phyloP scores from a whole-genome alignment of 2,888 invertebrate species.

The Sussaba pulchella region DNA sequence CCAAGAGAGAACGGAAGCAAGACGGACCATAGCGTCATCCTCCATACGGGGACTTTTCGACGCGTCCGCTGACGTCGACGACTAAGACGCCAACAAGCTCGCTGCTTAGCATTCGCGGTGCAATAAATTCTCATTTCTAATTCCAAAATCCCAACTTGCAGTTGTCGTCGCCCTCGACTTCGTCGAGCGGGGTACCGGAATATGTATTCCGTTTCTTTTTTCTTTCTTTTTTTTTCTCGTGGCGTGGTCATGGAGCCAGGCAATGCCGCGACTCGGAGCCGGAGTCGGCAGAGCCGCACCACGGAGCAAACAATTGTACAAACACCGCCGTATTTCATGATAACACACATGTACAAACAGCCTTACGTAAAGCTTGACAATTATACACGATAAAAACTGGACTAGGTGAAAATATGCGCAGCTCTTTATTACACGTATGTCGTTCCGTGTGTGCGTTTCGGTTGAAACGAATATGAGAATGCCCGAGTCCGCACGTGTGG shows the following conservation, averaged over 20 bases:
- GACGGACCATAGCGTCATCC: conserved; percentile 30
- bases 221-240: conserved; percentile 60
- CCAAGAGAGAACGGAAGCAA: conserved; percentile 31
- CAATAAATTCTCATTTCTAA: conserved; percentile 70
- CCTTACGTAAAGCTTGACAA: conserved; percentile 83
- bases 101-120: conserved; percentile 38
- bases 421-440: conserved; percentile 31
- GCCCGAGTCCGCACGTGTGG: conserved; percentile 40
- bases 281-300: conserved; percentile 68
- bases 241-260: conserved; percentile 79
- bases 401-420: conserved; percentile 70
- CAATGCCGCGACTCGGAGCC: conserved; percentile 56
- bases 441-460: not conserved
- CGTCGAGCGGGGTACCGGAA: conserved; percentile 51
- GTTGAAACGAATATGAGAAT: not conserved
- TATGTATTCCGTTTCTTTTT: conserved; percentile 70
- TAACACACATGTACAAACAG: conserved; percentile 83
- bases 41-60: conserved; percentile 14
- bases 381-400: conserved; percentile 76
- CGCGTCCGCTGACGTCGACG: conserved; percentile 38
- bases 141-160: conserved; percentile 68
- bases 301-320: conserved; percentile 84
- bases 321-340: conserved; percentile 83
- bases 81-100: conserved; percentile 30
- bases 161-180: not conserved